Evolutionary conservation across 2,888 invertebrate genomes (phyloP), one percentile per base, ranked within the genome.

Genomic region (Sinotaia quadrata): DNA sequence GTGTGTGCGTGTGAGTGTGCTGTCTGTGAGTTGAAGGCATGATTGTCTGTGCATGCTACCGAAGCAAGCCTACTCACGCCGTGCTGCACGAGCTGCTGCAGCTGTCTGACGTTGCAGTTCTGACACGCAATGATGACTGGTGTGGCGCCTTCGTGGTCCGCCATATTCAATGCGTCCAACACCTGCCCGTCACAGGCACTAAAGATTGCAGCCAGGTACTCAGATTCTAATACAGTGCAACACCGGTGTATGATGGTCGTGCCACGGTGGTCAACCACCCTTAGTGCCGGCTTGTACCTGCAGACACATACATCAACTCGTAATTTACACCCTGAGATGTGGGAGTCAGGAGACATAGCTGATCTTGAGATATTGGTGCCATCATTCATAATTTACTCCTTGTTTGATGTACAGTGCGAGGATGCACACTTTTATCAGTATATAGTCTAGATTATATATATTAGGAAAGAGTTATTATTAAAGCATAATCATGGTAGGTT

Each of bases 91-190:
- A 85, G 72, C 33, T 78, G 65, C 62, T 79, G 79, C 3, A 84
- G 76, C 34, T 82, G 82, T 57, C 81, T 79, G 4, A 77, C 59
- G 67, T 84, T 81, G 54, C 80, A 81, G 66, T 81, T 80, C 72
- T 85, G 83, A 72, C 85, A 84, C 24, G 85, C 84, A 29, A 81
- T 70, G 67, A 85, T 85, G 59, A 85, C 72, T 2, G 84, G 78
- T 2, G 84, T 84, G 67, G 80, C 78, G 21, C 81, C 80, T 44
- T 78, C 78, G 41, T 75, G 73, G 67, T 84, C 81, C 74, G 78
- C 79, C 56, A 81, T 76, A 54, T 69, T 72, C 27, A 74, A 56
- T n/a, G 71, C 67, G 44, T 70, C 60, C 18, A 68, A 27, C 18
- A 56, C 66, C 0, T 34, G n/a, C 18, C 34, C 21, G 36, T 41